Evolutionary conservation across 2,113 vertebrate species (phyloP).

Genomic region (Pluvianellus socialis): DNA sequence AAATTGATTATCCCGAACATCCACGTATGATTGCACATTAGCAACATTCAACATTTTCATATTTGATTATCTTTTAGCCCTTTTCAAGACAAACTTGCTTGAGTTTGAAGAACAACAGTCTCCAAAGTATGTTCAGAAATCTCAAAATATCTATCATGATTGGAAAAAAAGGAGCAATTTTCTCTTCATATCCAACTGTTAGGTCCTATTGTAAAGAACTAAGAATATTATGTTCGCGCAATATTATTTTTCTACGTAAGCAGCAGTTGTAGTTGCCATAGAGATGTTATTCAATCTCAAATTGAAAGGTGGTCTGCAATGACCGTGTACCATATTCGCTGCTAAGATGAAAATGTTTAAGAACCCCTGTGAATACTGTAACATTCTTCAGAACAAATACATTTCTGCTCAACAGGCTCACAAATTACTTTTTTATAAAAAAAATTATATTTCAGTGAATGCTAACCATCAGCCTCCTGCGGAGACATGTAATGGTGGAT

Average conservation of each 20-base stretch:
- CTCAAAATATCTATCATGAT: not conserved
- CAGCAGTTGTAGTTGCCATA: slow-evolving; percentile 14
- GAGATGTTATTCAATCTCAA: not conserved
- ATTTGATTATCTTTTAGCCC: not conserved
- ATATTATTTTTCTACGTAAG: not conserved
- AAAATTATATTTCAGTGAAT: not conserved
- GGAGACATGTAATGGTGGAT: not conserved
- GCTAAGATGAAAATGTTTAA: not conserved
- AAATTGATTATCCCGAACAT: not conserved
- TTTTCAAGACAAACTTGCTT: not conserved
- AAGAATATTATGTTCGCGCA: not conserved
- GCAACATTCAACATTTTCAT: not conserved
- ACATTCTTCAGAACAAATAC: not conserved
- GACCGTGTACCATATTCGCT: not conserved
- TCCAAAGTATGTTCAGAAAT: not conserved
- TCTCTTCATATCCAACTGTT: not conserved
- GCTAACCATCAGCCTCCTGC: not conserved
- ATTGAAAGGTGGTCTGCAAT: not conserved
- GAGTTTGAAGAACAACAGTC: not conserved
- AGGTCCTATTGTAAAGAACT: not conserved
- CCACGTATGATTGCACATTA: fast-evolving
- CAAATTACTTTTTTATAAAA: not conserved
- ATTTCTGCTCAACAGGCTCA: not conserved
- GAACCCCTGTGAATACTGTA: not conserved
- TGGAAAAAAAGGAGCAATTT: not conserved